Evolutionary conservation across 2,113 vertebrate genomes (phyloP).

Genomic region (Cynopterus brachyotis): DNA sequence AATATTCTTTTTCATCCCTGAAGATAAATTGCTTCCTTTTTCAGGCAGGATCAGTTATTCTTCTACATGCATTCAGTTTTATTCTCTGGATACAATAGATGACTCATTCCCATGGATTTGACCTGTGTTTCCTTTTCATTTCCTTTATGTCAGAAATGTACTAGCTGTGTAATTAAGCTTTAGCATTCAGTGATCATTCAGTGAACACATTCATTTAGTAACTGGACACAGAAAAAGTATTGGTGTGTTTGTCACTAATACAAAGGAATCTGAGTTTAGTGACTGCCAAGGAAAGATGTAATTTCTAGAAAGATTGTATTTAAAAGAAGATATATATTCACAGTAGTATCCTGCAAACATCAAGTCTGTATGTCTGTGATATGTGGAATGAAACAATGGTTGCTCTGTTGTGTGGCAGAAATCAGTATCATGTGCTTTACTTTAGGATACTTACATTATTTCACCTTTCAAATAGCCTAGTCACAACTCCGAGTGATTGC

Average conservation of each 20-base stretch:
- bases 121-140: background rate
- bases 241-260: background rate
- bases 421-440: background rate
- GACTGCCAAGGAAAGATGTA: background rate
- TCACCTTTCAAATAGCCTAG: background rate
- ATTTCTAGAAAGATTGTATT: background rate
- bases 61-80: background rate
- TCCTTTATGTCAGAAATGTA: background rate
- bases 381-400: background rate
- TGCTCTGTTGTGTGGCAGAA: background rate
- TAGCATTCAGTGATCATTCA: background rate
- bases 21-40: background rate
- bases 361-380: background rate
- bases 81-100: background rate
- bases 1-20: background rate
- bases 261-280: background rate
- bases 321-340: background rate
- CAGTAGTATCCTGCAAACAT: background rate
- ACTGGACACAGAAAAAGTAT: background rate
- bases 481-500: background rate
- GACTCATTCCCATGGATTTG: background rate
- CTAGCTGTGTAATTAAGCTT: background rate
- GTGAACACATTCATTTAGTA: background rate
- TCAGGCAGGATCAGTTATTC: background rate
- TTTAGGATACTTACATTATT: background rate